Evolutionary conservation across 1,140 invertebrate species (phyloP), one percentile per base, ranked within the genome.

Genomic region (Diabrotica undecimpunctata): DNA sequence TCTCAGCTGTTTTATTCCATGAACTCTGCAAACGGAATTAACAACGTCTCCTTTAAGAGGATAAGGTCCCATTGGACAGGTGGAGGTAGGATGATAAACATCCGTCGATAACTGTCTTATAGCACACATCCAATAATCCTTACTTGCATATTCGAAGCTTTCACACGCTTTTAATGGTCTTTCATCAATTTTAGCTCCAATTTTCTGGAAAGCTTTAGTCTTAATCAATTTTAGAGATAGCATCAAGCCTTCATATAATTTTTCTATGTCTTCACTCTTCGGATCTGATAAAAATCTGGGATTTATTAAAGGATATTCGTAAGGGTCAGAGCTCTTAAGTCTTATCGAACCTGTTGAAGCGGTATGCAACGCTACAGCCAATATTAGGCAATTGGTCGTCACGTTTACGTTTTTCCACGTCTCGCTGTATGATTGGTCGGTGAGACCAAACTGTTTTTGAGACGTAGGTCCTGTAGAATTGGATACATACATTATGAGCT

Each of bases 281-380:
- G 84, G 62, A 51, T 84, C 78, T 2, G 78, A 78, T 6, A 89
- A 83, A 72, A 87, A 89, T 66, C 87, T 87, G 3, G 92, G 86
- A 71, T 93, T 84, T 14, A 97, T 88, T 13, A 86, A 77, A 0
- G 95, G 95, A 73, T 90, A 87, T 35, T 86, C 83, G 57, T 84
- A 84, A 0, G 92, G 91, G 79, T 94, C 85, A 51, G 78, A 86
- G 62, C 82, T 86, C 62, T 82, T 81, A 5, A 95, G 78, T 11
- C 83, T 83, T 36, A 95, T 83, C 62, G 81, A 83, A 3, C 93
- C 93, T 59, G 81, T 83, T 37, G 89, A 91, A 77, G 89, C 88
- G 1, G 92, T 91, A 53, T 88, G 79, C 79, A 93, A 52, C 7
- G 67, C 41, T 46, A 70, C 61, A n/a, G 72, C 54, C 11, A 63